Evolutionary conservation across 2,113 vertebrate species (phyloP).

Genomic region (Hippoglossus stenolepis): DNA sequence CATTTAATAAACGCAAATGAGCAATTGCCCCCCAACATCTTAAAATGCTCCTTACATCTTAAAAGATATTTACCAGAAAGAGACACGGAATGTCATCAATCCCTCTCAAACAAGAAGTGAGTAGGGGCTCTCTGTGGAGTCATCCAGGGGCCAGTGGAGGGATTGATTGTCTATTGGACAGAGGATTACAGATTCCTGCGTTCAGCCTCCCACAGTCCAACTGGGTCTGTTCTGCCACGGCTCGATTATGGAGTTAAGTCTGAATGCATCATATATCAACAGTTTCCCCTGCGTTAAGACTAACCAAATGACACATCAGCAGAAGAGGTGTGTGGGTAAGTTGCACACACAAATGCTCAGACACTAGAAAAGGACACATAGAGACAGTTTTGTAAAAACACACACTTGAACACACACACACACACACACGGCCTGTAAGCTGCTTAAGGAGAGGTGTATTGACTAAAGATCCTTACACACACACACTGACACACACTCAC

Average conservation of each 20-base stretch:
- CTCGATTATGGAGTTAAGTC: constrained; percentile 70
- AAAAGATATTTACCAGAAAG: background rate
- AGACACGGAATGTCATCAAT: background rate
- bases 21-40: background rate
- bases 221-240: constrained; percentile 66
- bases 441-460: constrained; percentile 47
- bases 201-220: constrained; percentile 63
- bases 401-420: background rate
- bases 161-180: constrained; percentile 60
- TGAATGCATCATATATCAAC: constrained; percentile 64
- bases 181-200: constrained; percentile 67
- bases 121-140: constrained; percentile 49
- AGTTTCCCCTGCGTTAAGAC: constrained; percentile 54
- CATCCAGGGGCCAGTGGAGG: constrained; percentile 63
- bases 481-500: background rate
- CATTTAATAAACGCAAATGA: constrained; percentile 4
- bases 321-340: constrained; percentile 53
- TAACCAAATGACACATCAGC: constrained; percentile 63
- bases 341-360: background rate
- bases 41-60: background rate
- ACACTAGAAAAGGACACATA: constrained; percentile 9
- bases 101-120: constrained; percentile 26
- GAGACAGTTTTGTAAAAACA: constrained; percentile 4
- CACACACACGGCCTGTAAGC: constrained; percentile 36
- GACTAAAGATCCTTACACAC: constrained; percentile 33